Base-by-base conservation (phyloP, 2,113 vertebrate species). In the Lutjanus erythropterus region DNA sequence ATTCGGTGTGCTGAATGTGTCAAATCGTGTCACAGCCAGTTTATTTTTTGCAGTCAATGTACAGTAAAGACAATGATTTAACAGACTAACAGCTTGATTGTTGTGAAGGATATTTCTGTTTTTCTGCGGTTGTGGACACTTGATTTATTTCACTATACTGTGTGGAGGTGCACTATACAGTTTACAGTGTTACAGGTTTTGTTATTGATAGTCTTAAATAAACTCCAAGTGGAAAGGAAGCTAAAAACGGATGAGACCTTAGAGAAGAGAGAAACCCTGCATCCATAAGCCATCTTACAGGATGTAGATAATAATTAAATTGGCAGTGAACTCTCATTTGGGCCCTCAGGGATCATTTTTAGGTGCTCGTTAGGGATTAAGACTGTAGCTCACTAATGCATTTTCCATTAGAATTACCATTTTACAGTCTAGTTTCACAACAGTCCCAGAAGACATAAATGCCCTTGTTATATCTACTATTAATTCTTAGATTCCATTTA, bases 291-390 rank as follows among this genome's bases (percentile, higher is more conserved):
- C n/a, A 74, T 25, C 23, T 37, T 19, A 60, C 35, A 68, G 77
- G 47, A 61, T 69, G 37, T 31, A 61, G 46, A 66, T 64, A 4
- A 72, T 81, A 29, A 69, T 49, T 64, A 70, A 35, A 67, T 77
- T 76, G 19, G 27, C 49, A 55, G 23, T n/a, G 56, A 61, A 42
- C n/a, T 66, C 25, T 64, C 23, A 50, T 80, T 47, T 44, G 11
- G 14, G 47, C 44, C 59, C 31, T 53, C 37, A 11, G 70, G 49
- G 73, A 81, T 56, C n/a, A 52, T 75, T 80, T 78, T 47, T 71
- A 77, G 53, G 47, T 53, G 62, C 73, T 62, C 10, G 61, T 64
- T 85, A 39, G 83, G 73, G 75, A 74, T 80, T 49, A 77, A 50
- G 29, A 50, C n/a, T 62, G 53, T 2, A 50, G 68, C 29, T 56